Evolutionary conservation across 2,797 vertebrate species (phyloP), one percentile per base, ranked within the genome.

Genomic region (Acanthurus lineatus): DNA sequence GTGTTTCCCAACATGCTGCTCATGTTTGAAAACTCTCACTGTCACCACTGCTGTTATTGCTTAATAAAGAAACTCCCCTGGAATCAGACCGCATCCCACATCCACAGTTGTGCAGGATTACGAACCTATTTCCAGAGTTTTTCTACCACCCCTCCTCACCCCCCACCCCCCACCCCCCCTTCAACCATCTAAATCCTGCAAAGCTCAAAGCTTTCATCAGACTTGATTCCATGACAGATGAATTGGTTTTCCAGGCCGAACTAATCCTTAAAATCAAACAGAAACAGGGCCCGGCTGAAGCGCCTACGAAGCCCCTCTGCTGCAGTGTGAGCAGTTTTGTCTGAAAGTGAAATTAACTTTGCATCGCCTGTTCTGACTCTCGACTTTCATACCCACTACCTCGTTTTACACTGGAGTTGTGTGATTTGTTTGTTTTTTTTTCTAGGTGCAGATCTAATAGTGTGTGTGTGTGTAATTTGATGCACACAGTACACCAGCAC

Each of bases 201-300:
- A 88, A 92, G 90, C 91, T 92, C 85, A 71, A 77, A 88, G 92
- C 87, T 92, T 90, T 93, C 91, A 94, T 90, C 88, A 87, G 89
- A 92, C 91, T 91, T 88, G 88, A 93, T 91, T 92, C 85, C 90
- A 90, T 90, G 86, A 89, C 87, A 79, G 90, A 92, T 92, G 89
- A 94, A 94, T 91, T 93, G 92, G 88, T 94, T 94, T 93, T 92
- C 82, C 89, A 90, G 79, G 81, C 90, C 45, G 79, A 83, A 88
- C 87, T 92, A 92, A 94, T 94, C 91, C 93, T 86, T 75, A 68
- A 88, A 92, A 89, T 91, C 88, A 87, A 87, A 84, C 90, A 76
- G 81, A 74, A 65, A 83, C 83, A 66, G 79, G 69, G 71, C 53
- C 59, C 19, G 1, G 28, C 52, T 49, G 79, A 44, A 77, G 79